phyloP scores from a whole-genome alignment of 2,797 vertebrate species.

The Threskiornis aethiopicus region DNA sequence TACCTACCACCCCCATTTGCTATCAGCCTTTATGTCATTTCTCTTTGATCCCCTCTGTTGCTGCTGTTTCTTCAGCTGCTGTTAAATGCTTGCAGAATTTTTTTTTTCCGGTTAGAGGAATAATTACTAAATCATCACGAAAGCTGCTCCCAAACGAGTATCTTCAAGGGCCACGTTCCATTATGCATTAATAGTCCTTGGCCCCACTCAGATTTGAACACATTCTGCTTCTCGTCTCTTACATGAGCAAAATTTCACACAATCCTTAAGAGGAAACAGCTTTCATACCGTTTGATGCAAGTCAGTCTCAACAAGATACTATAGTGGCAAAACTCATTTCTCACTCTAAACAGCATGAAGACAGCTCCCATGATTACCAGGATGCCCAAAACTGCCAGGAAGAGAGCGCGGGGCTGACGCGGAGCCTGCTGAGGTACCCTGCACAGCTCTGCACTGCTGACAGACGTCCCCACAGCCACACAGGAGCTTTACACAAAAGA shows the following conservation, averaged over 20 bases:
- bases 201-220: not conserved
- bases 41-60: not conserved
- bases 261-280: not conserved
- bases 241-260: not conserved
- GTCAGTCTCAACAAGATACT: not conserved
- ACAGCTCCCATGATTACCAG: not conserved
- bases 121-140: not conserved
- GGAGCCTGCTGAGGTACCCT: not conserved
- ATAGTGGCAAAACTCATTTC: not conserved
- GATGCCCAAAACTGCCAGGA: not conserved
- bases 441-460: not conserved
- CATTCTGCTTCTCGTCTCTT: not conserved
- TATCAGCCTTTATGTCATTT: not conserved
- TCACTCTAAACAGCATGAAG: not conserved
- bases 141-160: not conserved
- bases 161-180: not conserved
- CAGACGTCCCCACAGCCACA: not conserved
- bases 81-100: not conserved
- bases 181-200: not conserved
- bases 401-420: accelerated
- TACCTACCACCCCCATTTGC: not conserved
- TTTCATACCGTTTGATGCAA: not conserved
- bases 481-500: not conserved
- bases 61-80: slow-evolving; percentile 4
- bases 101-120: not conserved